Base-by-base conservation (phyloP, 1,140 invertebrate genomes). In the Elysia chlorotica region DNA sequence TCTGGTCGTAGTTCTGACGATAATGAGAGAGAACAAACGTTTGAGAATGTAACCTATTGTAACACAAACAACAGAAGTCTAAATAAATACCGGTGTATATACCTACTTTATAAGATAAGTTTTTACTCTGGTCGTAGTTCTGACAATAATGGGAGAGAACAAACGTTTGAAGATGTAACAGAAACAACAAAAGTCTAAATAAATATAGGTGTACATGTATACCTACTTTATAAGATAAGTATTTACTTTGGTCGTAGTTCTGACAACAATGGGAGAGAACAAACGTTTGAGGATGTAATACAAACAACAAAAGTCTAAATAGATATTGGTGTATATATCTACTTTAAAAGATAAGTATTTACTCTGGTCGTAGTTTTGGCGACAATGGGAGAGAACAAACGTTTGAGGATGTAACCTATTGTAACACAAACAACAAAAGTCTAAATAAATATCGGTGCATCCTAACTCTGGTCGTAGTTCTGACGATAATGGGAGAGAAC, bases 1-100 rank as follows among this genome's bases (percentile, higher is more conserved):
- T 70, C 54, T 70, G 67, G 31, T 70, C 67, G 33, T 70, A 70
- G 25, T 59, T 57, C 67, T 70, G 67, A 70, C 37, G 37, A 59
- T 56, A 56, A 6, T 33, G 30, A 31, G 4, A 66, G 25, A 66
- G 25, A 66, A 38, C 21, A 10, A 23, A 66, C 2, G 36, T 30
- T 14, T 6, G 36, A 6, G 31, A 4, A 63, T 10, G 36, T 33
- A 33, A 33, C 14, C 6, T 6, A 31, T 33, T 14, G 3, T 63
- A 33, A 6, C 14, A n/a, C n/a, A n/a, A n/a, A n/a, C n/a, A n/a
- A n/a, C n/a, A n/a, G 6, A 63, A 63, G 31, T 28, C 4, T 30
- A 63, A 63, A 63, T 14, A n/a, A n/a, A 6, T 25, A 14, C n/a
- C 41, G n/a, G 10, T 48, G 41, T 48, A 10, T n/a, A 14, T 48